A percentile compares a stretch with the other conserved stretches of the same genome.
These are phyloP conservation scores for Drosophila colorata DNA, from an alignment of 2,888 invertebrate genomes.

Conservation along the genomic window DNA sequence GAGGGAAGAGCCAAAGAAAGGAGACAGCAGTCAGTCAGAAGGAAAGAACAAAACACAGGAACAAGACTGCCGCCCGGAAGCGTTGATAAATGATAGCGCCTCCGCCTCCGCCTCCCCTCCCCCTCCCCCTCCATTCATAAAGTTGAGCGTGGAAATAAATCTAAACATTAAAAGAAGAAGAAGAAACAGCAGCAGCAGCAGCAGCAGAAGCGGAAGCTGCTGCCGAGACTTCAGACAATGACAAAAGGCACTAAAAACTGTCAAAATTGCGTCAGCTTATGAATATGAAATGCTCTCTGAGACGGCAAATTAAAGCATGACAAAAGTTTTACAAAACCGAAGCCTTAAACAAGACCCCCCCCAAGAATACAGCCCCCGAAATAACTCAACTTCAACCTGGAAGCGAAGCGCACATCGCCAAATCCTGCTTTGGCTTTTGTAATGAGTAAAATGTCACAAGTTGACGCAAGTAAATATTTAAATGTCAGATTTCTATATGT, in stretches of 20 bases:
- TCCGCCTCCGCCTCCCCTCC: neutral
- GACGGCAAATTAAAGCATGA: constrained; percentile 56
- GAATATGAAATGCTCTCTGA: constrained; percentile 67
- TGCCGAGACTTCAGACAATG: constrained; percentile 25
- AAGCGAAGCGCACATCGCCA: constrained; percentile 47
- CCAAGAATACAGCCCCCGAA: neutral
- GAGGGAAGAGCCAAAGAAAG: constrained; percentile 9
- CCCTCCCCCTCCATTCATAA: constrained; percentile 9
- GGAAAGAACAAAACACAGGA: constrained; percentile 22
- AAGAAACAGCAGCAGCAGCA: neutral
- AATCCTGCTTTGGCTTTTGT: constrained; percentile 46
- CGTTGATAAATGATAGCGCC: constrained; percentile 74
- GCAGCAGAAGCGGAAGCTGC: neutral
- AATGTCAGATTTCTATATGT: constrained; percentile 82
- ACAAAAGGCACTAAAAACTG: constrained; percentile 71
- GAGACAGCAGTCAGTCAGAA: constrained; percentile 51
- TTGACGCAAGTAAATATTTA: constrained; percentile 83
- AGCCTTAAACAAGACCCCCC: constrained; percentile 22
- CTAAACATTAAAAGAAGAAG: constrained; percentile 64
- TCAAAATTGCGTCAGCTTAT: constrained; percentile 78
- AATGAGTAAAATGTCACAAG: constrained; percentile 82
- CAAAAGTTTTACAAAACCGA: constrained; percentile 58
- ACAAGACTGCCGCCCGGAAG: constrained; percentile 63
- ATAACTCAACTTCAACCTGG: constrained; percentile 10
- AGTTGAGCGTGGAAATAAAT: constrained; percentile 71